These are phyloP conservation scores for Azemiops feae DNA, from an alignment of 2,113 vertebrate species.

Conservation along the genomic window DNA sequence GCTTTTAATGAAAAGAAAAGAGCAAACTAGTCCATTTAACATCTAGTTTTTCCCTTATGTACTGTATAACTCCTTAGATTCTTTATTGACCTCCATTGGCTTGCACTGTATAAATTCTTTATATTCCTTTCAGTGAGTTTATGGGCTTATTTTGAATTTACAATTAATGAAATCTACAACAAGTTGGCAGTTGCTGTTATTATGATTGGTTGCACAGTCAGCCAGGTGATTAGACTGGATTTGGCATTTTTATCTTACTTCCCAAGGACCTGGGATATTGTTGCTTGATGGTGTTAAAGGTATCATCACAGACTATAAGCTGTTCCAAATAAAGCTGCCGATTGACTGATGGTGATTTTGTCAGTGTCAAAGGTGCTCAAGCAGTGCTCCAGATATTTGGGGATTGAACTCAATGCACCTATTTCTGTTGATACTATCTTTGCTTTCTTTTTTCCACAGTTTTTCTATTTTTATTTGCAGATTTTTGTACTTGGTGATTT, in stretches of 20 bases:
- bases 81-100: background rate
- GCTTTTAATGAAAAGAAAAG: background rate
- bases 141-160: background rate
- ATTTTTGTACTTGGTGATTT: background rate
- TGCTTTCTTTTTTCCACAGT: background rate
- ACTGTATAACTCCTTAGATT: background rate
- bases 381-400: background rate
- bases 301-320: background rate
- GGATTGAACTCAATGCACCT: background rate
- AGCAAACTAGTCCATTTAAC: no score
- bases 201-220: background rate
- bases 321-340: background rate
- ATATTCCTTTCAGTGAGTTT: background rate
- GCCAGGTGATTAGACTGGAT: background rate
- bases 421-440: background rate
- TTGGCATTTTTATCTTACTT: background rate
- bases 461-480: background rate
- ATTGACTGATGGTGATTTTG: background rate
- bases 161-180: background rate
- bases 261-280: background rate
- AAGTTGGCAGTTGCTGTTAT: background rate
- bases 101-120: background rate
- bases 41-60: background rate
- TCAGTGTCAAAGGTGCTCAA: background rate
- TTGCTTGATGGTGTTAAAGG: background rate